Percentiles rank a stretch among this genome's conserved stretches.
These are phyloP conservation scores for Drosophila busckii DNA, from an alignment of 1,140 invertebrate genomes.

Conservation along the genomic window DNA sequence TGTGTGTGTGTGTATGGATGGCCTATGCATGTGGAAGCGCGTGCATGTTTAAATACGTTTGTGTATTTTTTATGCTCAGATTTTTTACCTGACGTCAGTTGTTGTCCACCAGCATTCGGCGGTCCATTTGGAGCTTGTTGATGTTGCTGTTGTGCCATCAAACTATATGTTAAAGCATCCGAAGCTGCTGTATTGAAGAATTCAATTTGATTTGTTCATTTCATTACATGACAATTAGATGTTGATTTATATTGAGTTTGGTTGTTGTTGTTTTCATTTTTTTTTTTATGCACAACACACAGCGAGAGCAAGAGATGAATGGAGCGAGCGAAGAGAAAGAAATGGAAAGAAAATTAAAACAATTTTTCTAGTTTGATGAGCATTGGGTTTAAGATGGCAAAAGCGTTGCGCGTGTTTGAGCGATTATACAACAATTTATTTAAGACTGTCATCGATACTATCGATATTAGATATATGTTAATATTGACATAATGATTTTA, in stretches of 20 bases:
- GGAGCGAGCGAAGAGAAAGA: slow-evolving; percentile 12
- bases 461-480: no score
- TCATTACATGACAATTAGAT: no score
- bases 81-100: slow-evolving; percentile 68
- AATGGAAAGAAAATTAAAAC: slow-evolving; percentile 43
- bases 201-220: slow-evolving; percentile 6
- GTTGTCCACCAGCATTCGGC: slow-evolving; percentile 74
- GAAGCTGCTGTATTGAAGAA: slow-evolving; percentile 66
- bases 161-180: slow-evolving; percentile 78
- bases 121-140: slow-evolving; percentile 72
- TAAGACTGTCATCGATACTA: no score
- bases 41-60: slow-evolving; percentile 3
- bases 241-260: no score
- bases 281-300: no score
- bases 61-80: not conserved
- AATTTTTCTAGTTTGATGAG: no score
- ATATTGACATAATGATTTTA: no score
- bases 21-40: not conserved
- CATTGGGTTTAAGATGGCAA: no score
- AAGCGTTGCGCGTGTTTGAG: no score
- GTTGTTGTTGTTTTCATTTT: not conserved
- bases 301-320: no score
- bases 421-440: no score
- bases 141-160: slow-evolving; percentile 72
- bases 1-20: not conserved